These are phyloP conservation scores for Brenthis hecate DNA, from an alignment of 2,888 invertebrate genomes.

Conservation along the genomic window DNA sequence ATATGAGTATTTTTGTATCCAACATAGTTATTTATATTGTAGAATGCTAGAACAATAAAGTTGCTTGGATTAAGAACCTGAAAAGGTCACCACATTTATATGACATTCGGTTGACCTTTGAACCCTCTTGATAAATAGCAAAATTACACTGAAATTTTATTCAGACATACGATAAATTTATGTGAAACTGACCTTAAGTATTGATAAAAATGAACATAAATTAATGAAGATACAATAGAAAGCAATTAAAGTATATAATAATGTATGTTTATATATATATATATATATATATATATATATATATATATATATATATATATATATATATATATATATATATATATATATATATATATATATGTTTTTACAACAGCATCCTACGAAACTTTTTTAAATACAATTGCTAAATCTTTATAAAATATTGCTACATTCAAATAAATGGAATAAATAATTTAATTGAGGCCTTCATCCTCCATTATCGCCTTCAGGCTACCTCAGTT, in stretches of 20 bases:
- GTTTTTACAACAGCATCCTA: too few species aligned
- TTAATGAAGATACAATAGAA: background rate
- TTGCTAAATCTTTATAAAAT: too few species aligned
- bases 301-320: background rate
- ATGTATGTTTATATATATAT: too few species aligned
- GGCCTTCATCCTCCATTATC: too few species aligned
- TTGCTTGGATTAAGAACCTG: slow-evolving; percentile 7
- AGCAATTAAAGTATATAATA: too few species aligned
- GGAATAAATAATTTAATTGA: too few species aligned
- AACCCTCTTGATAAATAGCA: slow-evolving; percentile 9
- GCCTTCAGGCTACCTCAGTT: too few species aligned
- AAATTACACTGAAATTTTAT: slow-evolving; percentile 10
- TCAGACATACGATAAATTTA: slow-evolving; percentile 13
- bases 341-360: background rate
- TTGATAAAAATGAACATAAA: slow-evolving; percentile 10
- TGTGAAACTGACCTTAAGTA: slow-evolving; percentile 13
- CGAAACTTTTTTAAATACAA: too few species aligned
- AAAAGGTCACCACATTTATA: slow-evolving; percentile 17
- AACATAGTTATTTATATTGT: background rate
- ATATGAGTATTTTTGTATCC: too few species aligned
- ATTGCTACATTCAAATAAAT: too few species aligned
- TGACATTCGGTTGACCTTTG: slow-evolving; percentile 25
- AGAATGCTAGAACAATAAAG: slow-evolving; percentile 7
- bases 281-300: background rate
- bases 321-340: too few species aligned